Evolutionary conservation across 2,888 invertebrate genomes (phyloP), one percentile per base, ranked within the genome.

Genomic region (Zhuqinia jingwanae): DNA sequence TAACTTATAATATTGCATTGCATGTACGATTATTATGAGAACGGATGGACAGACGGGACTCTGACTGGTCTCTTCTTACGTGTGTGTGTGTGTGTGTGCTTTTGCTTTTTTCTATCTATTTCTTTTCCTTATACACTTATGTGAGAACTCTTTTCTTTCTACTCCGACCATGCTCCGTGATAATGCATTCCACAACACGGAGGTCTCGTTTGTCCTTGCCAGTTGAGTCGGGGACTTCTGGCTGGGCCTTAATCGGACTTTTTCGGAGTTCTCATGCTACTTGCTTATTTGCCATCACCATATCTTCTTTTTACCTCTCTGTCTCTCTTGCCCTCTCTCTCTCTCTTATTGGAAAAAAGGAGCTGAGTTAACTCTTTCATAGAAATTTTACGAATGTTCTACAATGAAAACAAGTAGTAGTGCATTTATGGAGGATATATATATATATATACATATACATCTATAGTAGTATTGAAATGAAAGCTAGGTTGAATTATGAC

Each of bases 131-230:
- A 13, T 77, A 8, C 77, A 45, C 50, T 47, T 76, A n/a, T 53
- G 15, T 53, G 13, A 36, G 13, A 56, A 17, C 68, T 68, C 68
- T 68, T 60, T 68, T 68, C 68, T 68, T 45, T 27, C 30, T 70
- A 30, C 25, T 22, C 42, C 36, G 42, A 36, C 56, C 80, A 80
- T 70, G 56, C 30, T 70, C 65, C 56, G 45, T 30, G n/a, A 20
- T 68, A 80, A 68, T 70, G 70, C 82, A 83, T 83, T 76, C 76
- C 76, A 45, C 36, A 82, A 58, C 75, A 77, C 30, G 73, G 60
- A 79, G 73, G 85, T 85, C 85, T 73, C 85, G 56, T 73, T 79
- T 85, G 85, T 85, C 85, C 85, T 85, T 85, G 85, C 85, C 85
- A 85, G 79, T 79, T 85, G 42, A 73, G 79, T 85, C 85, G 85